These are phyloP conservation scores for Tylochromis polylepis DNA, from an alignment of 2,113 vertebrate genomes.

Conservation along the genomic window DNA sequence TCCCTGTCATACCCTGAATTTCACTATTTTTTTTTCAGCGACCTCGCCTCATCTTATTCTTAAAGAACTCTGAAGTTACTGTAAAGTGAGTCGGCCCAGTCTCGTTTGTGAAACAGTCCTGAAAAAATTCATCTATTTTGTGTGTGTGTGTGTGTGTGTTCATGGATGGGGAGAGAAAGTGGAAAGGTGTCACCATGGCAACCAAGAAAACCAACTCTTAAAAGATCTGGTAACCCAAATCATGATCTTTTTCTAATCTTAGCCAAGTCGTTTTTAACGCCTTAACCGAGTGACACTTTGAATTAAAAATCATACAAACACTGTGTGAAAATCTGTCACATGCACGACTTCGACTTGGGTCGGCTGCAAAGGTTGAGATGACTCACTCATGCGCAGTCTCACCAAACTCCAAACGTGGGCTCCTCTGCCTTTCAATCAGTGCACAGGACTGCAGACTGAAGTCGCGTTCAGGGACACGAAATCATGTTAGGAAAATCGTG, in stretches of 20 bases:
- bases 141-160: not conserved
- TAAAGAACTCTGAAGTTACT: not conserved
- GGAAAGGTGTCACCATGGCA: not conserved
- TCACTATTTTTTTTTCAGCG: not conserved
- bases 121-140: not conserved
- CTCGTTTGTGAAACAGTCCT: not conserved
- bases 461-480: not conserved
- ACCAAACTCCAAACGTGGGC: not conserved
- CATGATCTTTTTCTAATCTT: not conserved
- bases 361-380: not conserved
- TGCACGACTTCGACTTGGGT: not conserved
- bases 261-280: not conserved
- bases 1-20: not conserved
- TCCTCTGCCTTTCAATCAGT: not conserved
- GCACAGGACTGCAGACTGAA: not conserved
- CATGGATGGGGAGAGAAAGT: not conserved
- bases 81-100: not conserved
- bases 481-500: not conserved
- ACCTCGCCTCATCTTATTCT: not conserved
- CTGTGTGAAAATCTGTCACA: not conserved
- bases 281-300: not conserved
- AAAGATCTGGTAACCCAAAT: not conserved
- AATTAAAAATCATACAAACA: not conserved
- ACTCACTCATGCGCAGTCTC: not conserved
- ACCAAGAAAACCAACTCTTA: not conserved